Conservation (phyloP, 2,113 vertebrate genomes). For the Tympanuchus pallidicinctus region DNA sequence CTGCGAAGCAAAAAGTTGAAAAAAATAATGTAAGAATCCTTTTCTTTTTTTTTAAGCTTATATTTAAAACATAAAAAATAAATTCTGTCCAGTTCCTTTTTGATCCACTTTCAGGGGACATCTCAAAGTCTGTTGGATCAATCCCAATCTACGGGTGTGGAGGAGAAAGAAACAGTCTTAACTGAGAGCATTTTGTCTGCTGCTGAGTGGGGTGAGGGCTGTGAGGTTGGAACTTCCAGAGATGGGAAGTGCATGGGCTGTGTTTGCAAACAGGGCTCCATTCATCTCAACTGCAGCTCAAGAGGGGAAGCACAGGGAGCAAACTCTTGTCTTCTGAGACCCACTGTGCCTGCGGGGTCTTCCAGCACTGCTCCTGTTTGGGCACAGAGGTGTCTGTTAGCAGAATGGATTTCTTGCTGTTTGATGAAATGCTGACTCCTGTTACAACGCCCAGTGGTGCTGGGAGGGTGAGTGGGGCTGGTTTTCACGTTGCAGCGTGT, state of each 20-base stretch:
- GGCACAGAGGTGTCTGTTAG: neutral
- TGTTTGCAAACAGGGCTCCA: too few species aligned
- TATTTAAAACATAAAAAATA: too few species aligned
- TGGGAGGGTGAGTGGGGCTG: neutral
- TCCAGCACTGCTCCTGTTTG: neutral
- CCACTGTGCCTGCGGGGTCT: neutral
- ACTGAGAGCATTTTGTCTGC: neutral
- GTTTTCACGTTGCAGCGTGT: neutral
- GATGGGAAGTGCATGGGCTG: too few species aligned
- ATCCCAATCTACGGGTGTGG: neutral
- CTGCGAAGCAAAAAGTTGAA: slow-evolving; percentile 50
- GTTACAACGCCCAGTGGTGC: neutral
- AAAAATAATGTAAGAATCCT: slow-evolving; percentile 23
- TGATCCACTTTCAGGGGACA: neutral
- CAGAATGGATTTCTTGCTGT: neutral
- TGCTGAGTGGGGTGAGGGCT: too few species aligned
- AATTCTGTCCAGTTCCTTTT: neutral
- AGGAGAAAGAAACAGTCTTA: neutral
- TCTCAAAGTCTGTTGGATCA: neutral
- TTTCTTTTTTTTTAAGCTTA: too few species aligned
- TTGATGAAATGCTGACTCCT: neutral
- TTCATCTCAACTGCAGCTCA: neutral
- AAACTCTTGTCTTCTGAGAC: neutral
- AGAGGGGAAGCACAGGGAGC: neutral
- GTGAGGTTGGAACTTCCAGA: too few species aligned